Evolutionary conservation across 2,888 invertebrate species (phyloP), one percentile per base, ranked within the genome.

Genomic region (Alviniconcha strummeri): DNA sequence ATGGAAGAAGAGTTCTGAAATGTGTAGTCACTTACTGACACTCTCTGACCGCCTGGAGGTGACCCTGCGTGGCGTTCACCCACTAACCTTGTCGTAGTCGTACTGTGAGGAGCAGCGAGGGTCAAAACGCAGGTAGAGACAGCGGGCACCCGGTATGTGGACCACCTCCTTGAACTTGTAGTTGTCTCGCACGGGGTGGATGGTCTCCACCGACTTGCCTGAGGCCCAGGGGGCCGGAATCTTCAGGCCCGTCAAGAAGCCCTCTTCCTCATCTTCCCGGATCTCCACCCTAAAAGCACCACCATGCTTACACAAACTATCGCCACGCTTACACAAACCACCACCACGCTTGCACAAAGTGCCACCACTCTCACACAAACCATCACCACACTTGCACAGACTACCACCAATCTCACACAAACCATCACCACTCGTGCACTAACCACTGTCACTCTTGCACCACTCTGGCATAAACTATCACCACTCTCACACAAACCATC

Each of bases 191-290:
- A 94, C 92, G 5, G 94, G 94, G 88, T 94, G 94, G 57, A 93
- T 92, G 77, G 93, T 92, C 88, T 94, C 94, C 69, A 93, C 88
- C 11, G 90, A 87, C 84, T 92, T 92, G 57, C 93, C 93, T 0
- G 92, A 91, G n/a, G 93, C 91, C 94, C 94, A 94, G 5, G 94
- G 93, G n/a, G 93, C 91, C 8, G 93, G 93, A 76, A 93, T 92
- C 87, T 92, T 93, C 67, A 93, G 87, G 19, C 92, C 92, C 13
- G 92, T 90, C 57, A 93, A 87, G 85, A 93, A 93, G 4, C 93
- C 93, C 81, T 91, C 88, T 79, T 93, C 92, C 83, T 92, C 92
- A 54, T 89, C 88, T 19, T 79, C 75, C 4, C 80, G 80, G 56
- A 80, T 80, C 19, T 80, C 80, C 11, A 83, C 83, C 67, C 83